These are phyloP conservation scores for Caenorhabditis plicata DNA, from an alignment of 2,888 invertebrate species.

Conservation along the genomic window DNA sequence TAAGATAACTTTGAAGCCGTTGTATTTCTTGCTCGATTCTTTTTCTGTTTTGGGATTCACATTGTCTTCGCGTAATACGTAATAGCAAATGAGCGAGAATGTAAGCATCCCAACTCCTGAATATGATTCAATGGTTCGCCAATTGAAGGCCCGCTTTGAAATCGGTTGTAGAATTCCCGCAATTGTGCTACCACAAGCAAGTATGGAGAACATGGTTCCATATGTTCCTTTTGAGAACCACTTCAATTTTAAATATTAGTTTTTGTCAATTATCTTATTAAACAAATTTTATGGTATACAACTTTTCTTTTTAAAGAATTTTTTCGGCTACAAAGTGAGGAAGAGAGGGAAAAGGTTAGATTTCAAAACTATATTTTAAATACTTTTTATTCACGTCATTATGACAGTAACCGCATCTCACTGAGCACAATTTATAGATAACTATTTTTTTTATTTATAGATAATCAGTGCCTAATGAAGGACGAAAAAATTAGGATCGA, in stretches of 20 bases:
- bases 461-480: too few relatives aligned
- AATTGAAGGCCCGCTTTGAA: slow-evolving; percentile 33
- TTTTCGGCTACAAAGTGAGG: too few relatives aligned
- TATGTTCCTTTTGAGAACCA: slow-evolving; percentile 37
- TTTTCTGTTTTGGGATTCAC: slow-evolving; percentile 19
- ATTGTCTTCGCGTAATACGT: slow-evolving; percentile 20
- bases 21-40: neutral
- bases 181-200: slow-evolving; percentile 38
- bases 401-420: too few relatives aligned
- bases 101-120: slow-evolving; percentile 23
- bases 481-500: too few relatives aligned
- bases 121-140: slow-evolving; percentile 33
- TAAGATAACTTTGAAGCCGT: slow-evolving; percentile 15
- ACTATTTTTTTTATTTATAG: too few relatives aligned
- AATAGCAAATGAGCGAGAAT: slow-evolving; percentile 20
- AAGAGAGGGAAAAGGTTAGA: too few relatives aligned
- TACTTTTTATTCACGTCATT: too few relatives aligned
- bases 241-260: slow-evolving; percentile 6
- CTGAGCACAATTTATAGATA: too few relatives aligned
- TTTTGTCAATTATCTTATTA: too few relatives aligned
- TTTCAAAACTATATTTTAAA: too few relatives aligned
- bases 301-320: too few relatives aligned
- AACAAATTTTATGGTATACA: too few relatives aligned
- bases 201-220: slow-evolving; percentile 43
- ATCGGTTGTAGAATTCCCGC: slow-evolving; percentile 41